These are phyloP conservation scores for Ernsta delagoae DNA, from an alignment of 2,888 invertebrate species.

Conservation along the genomic window DNA sequence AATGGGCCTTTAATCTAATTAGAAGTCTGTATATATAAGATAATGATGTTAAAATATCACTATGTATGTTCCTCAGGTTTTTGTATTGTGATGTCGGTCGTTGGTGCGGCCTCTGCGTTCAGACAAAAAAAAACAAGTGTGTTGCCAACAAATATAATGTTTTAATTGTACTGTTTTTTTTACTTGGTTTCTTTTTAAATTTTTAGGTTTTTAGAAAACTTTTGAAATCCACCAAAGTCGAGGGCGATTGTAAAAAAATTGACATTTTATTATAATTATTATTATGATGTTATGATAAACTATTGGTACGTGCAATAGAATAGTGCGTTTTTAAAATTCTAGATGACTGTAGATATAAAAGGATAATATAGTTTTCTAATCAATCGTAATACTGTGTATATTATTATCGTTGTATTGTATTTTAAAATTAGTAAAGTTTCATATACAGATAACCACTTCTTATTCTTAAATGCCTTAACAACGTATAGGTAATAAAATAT, in stretches of 20 bases:
- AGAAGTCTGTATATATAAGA: background rate
- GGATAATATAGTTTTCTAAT: constrained; percentile 4
- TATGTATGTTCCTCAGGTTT: background rate
- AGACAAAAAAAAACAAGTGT: too few species aligned
- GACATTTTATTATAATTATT: background rate
- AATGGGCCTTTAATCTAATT: too few species aligned
- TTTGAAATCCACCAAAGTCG: constrained; percentile 25
- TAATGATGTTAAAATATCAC: background rate
- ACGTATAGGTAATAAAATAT: too few species aligned
- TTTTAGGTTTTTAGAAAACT: constrained; percentile 2
- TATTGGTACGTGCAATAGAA: constrained; percentile 13
- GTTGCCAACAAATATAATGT: too few species aligned
- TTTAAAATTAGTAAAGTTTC: constrained; percentile 2
- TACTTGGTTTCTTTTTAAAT: background rate
- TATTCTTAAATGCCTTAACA: background rate
- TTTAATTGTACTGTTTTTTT: background rate
- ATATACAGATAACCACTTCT: background rate
- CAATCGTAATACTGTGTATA: constrained; percentile 5
- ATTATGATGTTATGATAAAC: background rate
- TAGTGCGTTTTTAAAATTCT: constrained; percentile 1
- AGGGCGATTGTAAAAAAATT: constrained; percentile 2
- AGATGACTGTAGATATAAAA: constrained; percentile 6
- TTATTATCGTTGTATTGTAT: background rate
- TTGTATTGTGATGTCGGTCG: background rate
- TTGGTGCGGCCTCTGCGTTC: too few species aligned